These are phyloP conservation scores for Geococcyx californianus DNA, from an alignment of 2,113 vertebrate genomes.

Conservation along the genomic window DNA sequence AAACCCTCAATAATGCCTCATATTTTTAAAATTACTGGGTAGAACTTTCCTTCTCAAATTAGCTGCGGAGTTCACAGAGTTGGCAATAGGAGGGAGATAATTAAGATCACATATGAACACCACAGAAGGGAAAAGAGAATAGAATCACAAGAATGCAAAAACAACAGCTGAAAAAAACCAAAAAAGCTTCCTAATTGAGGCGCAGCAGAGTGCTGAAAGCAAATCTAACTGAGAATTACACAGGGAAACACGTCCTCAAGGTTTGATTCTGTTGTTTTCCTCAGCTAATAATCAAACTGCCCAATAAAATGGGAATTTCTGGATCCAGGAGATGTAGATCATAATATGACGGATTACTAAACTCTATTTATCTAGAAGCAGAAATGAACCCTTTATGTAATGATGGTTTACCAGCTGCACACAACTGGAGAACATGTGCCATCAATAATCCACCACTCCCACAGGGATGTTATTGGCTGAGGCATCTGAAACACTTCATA, in stretches of 20 bases:
- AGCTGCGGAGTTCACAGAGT: slow-evolving; percentile 36
- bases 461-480: accelerated
- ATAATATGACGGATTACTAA: not conserved
- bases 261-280: not conserved
- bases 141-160: slow-evolving; percentile 3
- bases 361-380: not conserved
- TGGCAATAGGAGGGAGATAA: slow-evolving; percentile 22
- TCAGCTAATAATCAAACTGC: not conserved
- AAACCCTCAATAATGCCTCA: slow-evolving; percentile 33
- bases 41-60: slow-evolving; percentile 20
- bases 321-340: not conserved
- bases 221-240: not conserved
- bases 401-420: not conserved
- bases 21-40: slow-evolving; percentile 16
- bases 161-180: not conserved
- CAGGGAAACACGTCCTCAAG: accelerated
- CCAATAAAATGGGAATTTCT: not conserved
- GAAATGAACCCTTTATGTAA: accelerated
- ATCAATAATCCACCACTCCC: accelerated
- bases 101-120: slow-evolving; percentile 6
- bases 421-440: not conserved
- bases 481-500: not conserved
- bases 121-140: slow-evolving; percentile 16
- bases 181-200: not conserved
- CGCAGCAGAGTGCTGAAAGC: not conserved